Conservation (phyloP, 2,888 invertebrate genomes). For the Argyresthia goedartella region DNA sequence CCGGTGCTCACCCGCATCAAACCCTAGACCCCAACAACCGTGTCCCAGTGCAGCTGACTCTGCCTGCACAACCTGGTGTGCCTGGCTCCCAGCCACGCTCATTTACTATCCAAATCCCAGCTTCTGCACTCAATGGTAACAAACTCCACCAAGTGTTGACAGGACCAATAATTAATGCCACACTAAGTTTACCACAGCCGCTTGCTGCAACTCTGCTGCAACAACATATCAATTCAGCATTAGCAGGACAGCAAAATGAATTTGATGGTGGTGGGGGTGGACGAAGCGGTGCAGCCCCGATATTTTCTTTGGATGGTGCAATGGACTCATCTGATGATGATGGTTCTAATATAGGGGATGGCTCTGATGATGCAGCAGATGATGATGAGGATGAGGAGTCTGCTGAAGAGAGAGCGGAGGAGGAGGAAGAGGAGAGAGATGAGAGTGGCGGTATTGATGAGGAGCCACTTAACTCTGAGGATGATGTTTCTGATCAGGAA, state of each 20-base stretch:
- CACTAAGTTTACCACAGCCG: constrained; percentile 87
- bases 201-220: constrained; percentile 88
- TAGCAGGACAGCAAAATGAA: constrained; percentile 66
- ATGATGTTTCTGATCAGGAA: constrained; percentile 98
- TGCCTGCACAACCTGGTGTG: constrained; percentile 83
- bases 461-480: constrained; percentile 96
- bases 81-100: constrained; percentile 79
- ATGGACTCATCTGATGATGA: constrained; percentile 82
- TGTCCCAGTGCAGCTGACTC: constrained; percentile 77
- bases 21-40: constrained; percentile 55
- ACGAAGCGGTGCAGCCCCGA: constrained; percentile 50
- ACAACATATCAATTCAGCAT: constrained; percentile 87
- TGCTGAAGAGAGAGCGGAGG: constrained; percentile 73
- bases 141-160: constrained; percentile 81
- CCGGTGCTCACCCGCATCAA: constrained; percentile 50
- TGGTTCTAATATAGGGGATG: constrained; percentile 71
- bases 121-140: constrained; percentile 83
- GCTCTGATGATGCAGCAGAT: constrained; percentile 78
- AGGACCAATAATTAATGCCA: constrained; percentile 90
- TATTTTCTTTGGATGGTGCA: constrained; percentile 72
- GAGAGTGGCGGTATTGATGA: constrained; percentile 76
- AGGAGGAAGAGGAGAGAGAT: constrained; percentile 78
- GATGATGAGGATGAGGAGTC: constrained; percentile 85
- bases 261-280: constrained; percentile 63
- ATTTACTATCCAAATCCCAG: constrained; percentile 92